Percentiles rank a stretch among this genome's conserved stretches.
Conservation (phyloP, 2,797 vertebrate genomes). For the Petrocephalus schoutedeni region DNA sequence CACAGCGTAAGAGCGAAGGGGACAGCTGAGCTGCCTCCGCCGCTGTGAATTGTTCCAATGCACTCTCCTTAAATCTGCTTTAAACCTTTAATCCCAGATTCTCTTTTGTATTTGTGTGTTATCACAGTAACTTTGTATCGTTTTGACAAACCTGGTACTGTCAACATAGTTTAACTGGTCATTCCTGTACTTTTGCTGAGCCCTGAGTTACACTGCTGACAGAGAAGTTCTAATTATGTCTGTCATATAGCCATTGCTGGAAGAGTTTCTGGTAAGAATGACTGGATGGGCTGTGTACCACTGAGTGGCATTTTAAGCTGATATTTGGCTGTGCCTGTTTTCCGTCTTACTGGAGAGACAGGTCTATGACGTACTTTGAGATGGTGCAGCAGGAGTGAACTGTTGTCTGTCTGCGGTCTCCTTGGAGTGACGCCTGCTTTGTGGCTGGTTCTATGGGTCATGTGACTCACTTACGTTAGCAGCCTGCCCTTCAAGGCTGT, state of each 20-base stretch:
- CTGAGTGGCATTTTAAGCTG: neutral
- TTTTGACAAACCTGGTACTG: neutral
- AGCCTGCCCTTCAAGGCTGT: neutral
- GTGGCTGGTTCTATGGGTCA: neutral
- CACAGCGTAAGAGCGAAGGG: neutral
- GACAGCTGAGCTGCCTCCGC: neutral
- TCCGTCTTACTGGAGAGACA: neutral
- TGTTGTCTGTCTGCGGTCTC: neutral
- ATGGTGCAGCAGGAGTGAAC: neutral
- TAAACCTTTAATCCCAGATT: slow-evolving; percentile 9
- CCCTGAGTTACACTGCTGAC: neutral
- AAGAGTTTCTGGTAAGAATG: neutral
- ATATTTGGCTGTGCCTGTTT: neutral
- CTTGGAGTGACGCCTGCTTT: neutral
- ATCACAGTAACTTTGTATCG: neutral
- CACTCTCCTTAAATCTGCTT: neutral
- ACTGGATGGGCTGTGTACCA: neutral
- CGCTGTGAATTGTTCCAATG: neutral
- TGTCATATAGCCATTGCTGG: neutral
- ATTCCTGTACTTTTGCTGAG: neutral
- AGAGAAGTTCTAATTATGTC: neutral
- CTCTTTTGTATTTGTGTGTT: neutral
- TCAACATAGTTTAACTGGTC: neutral
- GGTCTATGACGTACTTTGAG: neutral
- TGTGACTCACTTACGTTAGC: neutral